Evolutionary conservation across 1,140 invertebrate species (phyloP).

Genomic region (Ctenoplectra terminalis): DNA sequence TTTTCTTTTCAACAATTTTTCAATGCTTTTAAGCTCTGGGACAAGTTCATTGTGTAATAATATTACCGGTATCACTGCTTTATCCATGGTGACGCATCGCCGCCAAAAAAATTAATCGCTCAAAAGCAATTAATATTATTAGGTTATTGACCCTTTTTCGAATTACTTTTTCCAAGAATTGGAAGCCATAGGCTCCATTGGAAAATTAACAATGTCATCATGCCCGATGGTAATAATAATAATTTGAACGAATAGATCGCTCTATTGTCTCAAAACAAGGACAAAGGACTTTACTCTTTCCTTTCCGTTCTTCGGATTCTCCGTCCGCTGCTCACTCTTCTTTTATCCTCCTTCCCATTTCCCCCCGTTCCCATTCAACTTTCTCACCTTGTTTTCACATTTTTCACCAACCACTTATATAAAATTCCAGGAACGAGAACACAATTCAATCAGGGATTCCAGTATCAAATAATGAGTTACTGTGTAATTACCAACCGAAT

Average conservation of each 20-base stretch:
- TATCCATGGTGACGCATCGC: too few species aligned
- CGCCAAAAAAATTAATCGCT: too few species aligned
- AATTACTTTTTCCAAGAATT: background rate
- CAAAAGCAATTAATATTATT: too few species aligned
- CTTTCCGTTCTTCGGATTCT: background rate
- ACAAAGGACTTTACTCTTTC: constrained; percentile 12
- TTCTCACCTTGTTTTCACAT: background rate
- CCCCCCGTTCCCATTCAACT: too few species aligned
- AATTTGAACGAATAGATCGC: background rate
- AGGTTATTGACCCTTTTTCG: too few species aligned
- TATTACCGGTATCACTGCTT: too few species aligned
- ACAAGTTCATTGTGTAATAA: too few species aligned
- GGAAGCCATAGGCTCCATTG: background rate
- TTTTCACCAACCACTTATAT: background rate
- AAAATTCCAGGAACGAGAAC: background rate
- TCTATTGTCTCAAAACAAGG: background rate
- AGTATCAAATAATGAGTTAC: constrained; percentile 18
- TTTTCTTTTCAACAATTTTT: too few species aligned
- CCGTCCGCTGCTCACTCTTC: background rate
- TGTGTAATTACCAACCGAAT: constrained; percentile 11
- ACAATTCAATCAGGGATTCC: background rate
- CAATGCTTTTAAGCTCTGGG: too few species aligned
- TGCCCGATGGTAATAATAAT: background rate
- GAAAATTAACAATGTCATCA: background rate
- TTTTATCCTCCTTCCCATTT: background rate